phyloP scores from a whole-genome alignment of 2,797 vertebrate species.

The Enteromius treurensis region DNA sequence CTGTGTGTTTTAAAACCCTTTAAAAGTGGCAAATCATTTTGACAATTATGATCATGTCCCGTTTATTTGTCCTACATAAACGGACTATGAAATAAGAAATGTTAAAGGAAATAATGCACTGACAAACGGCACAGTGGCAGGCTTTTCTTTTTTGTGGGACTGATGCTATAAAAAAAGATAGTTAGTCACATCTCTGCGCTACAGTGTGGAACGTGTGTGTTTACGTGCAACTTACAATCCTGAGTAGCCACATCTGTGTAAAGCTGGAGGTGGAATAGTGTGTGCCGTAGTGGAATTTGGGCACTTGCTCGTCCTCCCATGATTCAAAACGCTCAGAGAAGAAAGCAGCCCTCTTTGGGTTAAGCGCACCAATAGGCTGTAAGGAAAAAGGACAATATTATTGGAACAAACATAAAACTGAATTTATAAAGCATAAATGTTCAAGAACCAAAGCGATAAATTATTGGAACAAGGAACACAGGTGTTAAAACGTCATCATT shows the following conservation, averaged over 20 bases:
- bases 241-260: constrained; percentile 92
- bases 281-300: constrained; percentile 97
- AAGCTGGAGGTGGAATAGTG: constrained; percentile 98
- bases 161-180: constrained; percentile 7
- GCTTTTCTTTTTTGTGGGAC: not conserved
- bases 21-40: constrained; percentile 30
- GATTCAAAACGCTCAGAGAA: constrained; percentile 92
- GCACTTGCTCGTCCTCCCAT: constrained; percentile 97
- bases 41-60: constrained; percentile 11
- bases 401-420: not conserved
- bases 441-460: not conserved
- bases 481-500: constrained; percentile 8
- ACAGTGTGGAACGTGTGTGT: not conserved
- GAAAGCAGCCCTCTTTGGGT: constrained; percentile 95
- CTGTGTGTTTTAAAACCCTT: constrained; percentile 18
- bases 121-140: not conserved
- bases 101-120: not conserved
- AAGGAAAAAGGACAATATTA: constrained; percentile 41
- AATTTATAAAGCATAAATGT: not conserved
- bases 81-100: not conserved
- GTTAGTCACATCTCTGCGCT: not conserved
- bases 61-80: not conserved
- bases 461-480: constrained; percentile 2
- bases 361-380: constrained; percentile 94
- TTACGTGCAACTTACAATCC: constrained; percentile 85